Evolutionary conservation across 1,140 invertebrate genomes (phyloP), one percentile per base, ranked within the genome.

Genomic region (Drosophila subpulchrella): DNA sequence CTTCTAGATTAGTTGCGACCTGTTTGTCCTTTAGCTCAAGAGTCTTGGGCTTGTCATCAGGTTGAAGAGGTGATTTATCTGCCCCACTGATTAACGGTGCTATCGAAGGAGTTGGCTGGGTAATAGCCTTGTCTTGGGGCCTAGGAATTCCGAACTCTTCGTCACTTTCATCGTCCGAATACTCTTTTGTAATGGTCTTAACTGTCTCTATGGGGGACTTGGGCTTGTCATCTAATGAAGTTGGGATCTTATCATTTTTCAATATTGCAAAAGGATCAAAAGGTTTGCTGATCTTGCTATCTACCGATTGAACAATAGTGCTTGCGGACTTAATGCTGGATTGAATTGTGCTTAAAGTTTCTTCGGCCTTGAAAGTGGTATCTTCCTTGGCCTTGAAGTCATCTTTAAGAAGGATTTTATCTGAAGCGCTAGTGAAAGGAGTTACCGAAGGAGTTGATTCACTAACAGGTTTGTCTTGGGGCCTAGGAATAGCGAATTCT

Each of bases 401-500:
- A 32, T 32, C 30, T 32, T 32, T 32, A 32, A 7, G 30, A 7
- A 32, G 30, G 6, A 32, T 1, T 32, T 32, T 7, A 7, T 7
- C 30, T 1, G 30, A 1, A 32, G 30, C 2, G 20, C 30, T n/a
- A 3, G 47, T 10, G 0, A 42, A 2, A 17, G 56, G 11, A 12
- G 15, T 30, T 15, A 24, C n/a, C 11, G 32, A 38, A 7, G 71
- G 15, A 59, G 32, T 27, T 12, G 48, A 20, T 8, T 58, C 24
- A 6, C 5, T 6, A 34, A 34, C 10, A 8, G 30, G 39, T 0
- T 57, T 76, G 11, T 65, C 53, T 50, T 54, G 53, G 12, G 72
- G 56, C n/a, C 57, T 66, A 0, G 17, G 24, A 55, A 57, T 13
- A 12, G 36, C 60, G 6, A 60, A 42, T 6, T 76, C 74, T 5